These are phyloP conservation scores for Masnerella sp. DNA, from an alignment of 2,888 invertebrate species.

Conservation along the genomic window DNA sequence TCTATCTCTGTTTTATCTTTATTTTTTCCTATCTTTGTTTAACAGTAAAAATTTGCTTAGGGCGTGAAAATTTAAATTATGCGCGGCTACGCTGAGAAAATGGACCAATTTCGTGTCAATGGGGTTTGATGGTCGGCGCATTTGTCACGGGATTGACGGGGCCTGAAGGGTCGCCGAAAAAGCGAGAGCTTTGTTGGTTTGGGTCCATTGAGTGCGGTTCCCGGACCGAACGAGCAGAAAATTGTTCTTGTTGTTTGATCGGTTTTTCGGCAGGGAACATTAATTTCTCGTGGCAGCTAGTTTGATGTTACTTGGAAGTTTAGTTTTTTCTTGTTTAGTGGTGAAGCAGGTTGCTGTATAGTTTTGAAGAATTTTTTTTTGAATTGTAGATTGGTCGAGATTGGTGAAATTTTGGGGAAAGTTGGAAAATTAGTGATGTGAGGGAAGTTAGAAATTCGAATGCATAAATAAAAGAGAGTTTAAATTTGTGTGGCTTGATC, in stretches of 20 bases:
- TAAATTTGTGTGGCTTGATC: too few species aligned
- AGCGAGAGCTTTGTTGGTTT: too few species aligned
- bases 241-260: conserved; percentile 5
- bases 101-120: conserved; percentile 20
- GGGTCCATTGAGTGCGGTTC: not conserved
- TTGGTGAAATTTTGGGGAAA: too few species aligned
- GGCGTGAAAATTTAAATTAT: conserved; percentile 63
- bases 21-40: too few species aligned
- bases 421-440: too few species aligned
- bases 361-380: too few species aligned
- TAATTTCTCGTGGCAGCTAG: conserved; percentile 6
- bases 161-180: not conserved
- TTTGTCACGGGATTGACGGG: conserved; percentile 3
- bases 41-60: conserved; percentile 44
- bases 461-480: too few species aligned
- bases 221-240: conserved; percentile 21
- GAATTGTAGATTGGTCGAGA: too few species aligned
- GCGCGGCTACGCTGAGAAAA: conserved; percentile 19
- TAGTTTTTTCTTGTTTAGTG: too few species aligned
- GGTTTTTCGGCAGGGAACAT: not conserved
- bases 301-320: not conserved
- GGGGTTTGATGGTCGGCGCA: not conserved
- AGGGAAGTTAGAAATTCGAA: too few species aligned
- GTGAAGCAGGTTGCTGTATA: too few species aligned
- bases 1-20: too few species aligned